A percentile compares a stretch with the other conserved stretches of the same genome.
Evolutionary conservation across 2,113 vertebrate species (phyloP).

Genomic region (Indicator indicator): DNA sequence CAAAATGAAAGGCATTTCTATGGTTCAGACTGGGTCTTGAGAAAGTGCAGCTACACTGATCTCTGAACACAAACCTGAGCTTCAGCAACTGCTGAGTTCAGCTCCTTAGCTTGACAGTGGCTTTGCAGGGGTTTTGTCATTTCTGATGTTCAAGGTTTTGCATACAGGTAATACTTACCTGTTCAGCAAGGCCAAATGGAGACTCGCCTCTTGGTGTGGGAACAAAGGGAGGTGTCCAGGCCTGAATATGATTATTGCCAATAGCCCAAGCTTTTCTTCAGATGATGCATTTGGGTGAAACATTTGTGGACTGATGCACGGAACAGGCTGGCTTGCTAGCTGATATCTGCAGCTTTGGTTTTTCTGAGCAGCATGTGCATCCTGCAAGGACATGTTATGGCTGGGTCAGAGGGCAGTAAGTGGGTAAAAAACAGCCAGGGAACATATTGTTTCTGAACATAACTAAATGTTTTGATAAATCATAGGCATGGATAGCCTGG

Average conservation of each 20-base stretch:
- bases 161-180: not conserved
- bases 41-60: not conserved
- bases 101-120: not conserved
- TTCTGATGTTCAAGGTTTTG: not conserved
- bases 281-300: not conserved
- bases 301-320: accelerated
- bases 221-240: accelerated
- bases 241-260: accelerated
- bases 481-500: not conserved
- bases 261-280: not conserved
- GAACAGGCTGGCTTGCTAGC: not conserved
- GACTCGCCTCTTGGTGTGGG: not conserved
- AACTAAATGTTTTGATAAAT: not conserved
- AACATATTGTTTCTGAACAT: not conserved
- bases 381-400: accelerated
- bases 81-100: not conserved
- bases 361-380: not conserved
- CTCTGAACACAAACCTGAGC: not conserved
- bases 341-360: not conserved
- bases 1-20: not conserved
- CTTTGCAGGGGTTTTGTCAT: not conserved
- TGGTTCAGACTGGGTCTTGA: not conserved
- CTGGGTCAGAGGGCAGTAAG: accelerated
- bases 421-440: not conserved
- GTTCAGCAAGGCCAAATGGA: accelerated